Percentiles rank a stretch among this genome's conserved stretches.
phyloP scores from a whole-genome alignment of 1,140 invertebrate species.

The Rhyzopertha dominica region DNA sequence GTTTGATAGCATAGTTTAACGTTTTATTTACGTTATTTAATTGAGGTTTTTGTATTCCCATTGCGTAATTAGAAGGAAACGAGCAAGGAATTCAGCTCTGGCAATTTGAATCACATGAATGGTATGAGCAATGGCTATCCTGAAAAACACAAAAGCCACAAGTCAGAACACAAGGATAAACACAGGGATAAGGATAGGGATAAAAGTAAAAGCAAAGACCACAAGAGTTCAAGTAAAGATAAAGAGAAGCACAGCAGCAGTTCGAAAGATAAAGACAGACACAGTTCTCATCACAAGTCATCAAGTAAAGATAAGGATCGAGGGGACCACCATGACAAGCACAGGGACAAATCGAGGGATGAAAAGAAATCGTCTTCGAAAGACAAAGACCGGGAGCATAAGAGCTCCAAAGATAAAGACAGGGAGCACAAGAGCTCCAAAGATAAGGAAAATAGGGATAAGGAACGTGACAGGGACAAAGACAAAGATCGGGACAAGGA shows the following conservation, averaged over 20 bases:
- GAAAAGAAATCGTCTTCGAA: conserved; percentile 33
- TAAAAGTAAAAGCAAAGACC: conserved; percentile 61
- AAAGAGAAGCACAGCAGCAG: conserved; percentile 41
- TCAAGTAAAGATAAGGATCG: conserved; percentile 52
- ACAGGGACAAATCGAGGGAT: conserved; percentile 44
- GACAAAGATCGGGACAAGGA: conserved; percentile 50
- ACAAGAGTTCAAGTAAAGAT: conserved; percentile 49
- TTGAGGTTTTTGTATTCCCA: not conserved
- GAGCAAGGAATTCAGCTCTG: conserved; percentile 22
- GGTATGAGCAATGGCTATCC: conserved; percentile 65
- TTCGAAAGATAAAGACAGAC: conserved; percentile 34
- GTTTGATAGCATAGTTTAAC: not conserved
- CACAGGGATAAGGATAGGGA: conserved; percentile 53
- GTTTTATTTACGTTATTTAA: not conserved
- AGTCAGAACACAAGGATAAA: conserved; percentile 66
- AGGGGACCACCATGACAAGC: conserved; percentile 44
- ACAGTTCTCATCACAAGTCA: conserved; percentile 54
- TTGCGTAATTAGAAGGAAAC: not conserved
- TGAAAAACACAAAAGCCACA: conserved; percentile 62
- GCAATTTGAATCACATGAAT: conserved; percentile 58
- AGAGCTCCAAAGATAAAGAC: conserved; percentile 33
- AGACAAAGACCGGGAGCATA: conserved; percentile 43
- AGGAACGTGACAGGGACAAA: conserved; percentile 48
- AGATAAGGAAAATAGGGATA: conserved; percentile 50
- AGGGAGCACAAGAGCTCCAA: conserved; percentile 34